Percentiles rank a stretch among this genome's conserved stretches.
These are phyloP conservation scores for Trichonephila inaurata DNA, from an alignment of 1,140 invertebrate genomes.

Conservation along the genomic window DNA sequence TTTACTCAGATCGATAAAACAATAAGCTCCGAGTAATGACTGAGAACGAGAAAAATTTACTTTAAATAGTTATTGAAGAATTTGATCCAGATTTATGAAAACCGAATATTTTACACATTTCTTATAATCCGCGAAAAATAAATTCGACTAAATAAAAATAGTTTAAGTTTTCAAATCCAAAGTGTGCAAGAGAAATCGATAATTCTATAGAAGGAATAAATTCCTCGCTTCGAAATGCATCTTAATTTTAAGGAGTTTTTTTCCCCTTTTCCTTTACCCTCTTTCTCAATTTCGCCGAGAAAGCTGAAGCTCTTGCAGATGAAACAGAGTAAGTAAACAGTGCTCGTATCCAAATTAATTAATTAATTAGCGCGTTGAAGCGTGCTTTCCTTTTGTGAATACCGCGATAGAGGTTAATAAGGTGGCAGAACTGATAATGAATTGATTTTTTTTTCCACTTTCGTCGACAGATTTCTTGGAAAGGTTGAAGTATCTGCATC, in stretches of 20 bases:
- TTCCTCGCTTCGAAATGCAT: background rate
- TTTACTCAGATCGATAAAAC: background rate
- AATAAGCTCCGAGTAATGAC: background rate
- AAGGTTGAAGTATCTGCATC: constrained; percentile 41
- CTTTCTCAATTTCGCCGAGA: background rate
- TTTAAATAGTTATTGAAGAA: background rate
- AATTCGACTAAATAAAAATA: background rate
- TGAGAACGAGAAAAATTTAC: background rate
- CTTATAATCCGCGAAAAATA: background rate
- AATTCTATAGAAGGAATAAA: background rate
- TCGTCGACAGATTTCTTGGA: constrained; percentile 8
- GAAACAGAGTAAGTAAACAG: constrained; percentile 56
- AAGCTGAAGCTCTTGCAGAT: background rate
- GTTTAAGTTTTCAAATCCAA: background rate
- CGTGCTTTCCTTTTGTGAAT: constrained; percentile 60
- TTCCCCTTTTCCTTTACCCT: background rate
- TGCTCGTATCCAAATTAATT: constrained; percentile 64
- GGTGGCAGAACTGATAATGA: constrained; percentile 73
- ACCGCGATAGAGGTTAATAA: constrained; percentile 70
- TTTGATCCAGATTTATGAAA: constrained; percentile 3
- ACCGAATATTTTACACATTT: background rate
- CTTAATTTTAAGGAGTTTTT: background rate
- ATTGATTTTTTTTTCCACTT: constrained; percentile 16
- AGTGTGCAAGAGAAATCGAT: background rate
- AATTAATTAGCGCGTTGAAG: constrained; percentile 74